Conservation (phyloP, 2,888 invertebrate genomes). For the Cataglyphis livida region DNA sequence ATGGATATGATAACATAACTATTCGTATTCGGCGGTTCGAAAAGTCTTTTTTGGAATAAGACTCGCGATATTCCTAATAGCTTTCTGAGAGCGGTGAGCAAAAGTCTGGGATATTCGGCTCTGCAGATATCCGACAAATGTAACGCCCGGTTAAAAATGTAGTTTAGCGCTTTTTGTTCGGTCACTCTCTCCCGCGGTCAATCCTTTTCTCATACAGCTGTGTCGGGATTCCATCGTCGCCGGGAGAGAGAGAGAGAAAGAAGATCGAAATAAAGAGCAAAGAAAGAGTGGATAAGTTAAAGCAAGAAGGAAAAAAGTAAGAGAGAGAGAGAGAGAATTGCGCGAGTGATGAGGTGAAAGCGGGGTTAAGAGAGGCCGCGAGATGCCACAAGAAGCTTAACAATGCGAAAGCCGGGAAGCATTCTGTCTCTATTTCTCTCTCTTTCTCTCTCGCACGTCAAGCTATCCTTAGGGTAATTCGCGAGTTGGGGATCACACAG, state of each 20-base stretch:
- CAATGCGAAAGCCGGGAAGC: slow-evolving; percentile 75
- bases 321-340: slow-evolving; percentile 6
- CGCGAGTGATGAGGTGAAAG: slow-evolving; percentile 36
- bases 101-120: slow-evolving; percentile 41
- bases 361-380: slow-evolving; percentile 48
- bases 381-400: slow-evolving; percentile 76
- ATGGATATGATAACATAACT: slow-evolving; percentile 3
- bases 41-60: background rate
- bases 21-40: background rate
- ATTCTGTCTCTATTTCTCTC: slow-evolving; percentile 43
- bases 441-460: slow-evolving; percentile 3
- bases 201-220: slow-evolving; percentile 70
- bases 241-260: slow-evolving; percentile 40
- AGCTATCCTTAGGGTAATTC: slow-evolving; percentile 45
- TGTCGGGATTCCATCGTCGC: slow-evolving; percentile 73
- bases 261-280: slow-evolving; percentile 17
- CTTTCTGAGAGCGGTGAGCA: slow-evolving; percentile 58
- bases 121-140: slow-evolving; percentile 81
- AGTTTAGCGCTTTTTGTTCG: slow-evolving; percentile 75
- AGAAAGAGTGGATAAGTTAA: slow-evolving; percentile 41
- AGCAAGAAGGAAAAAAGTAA: slow-evolving; percentile 40
- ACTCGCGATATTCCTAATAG: slow-evolving; percentile 59
- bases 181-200: slow-evolving; percentile 26
- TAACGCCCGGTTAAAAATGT: slow-evolving; percentile 79
- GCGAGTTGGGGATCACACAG: slow-evolving; percentile 45